A percentile compares a stretch with the other conserved stretches of the same genome.
phyloP scores from a whole-genome alignment of 2,888 invertebrate species.

The Proisotoma minuta region DNA sequence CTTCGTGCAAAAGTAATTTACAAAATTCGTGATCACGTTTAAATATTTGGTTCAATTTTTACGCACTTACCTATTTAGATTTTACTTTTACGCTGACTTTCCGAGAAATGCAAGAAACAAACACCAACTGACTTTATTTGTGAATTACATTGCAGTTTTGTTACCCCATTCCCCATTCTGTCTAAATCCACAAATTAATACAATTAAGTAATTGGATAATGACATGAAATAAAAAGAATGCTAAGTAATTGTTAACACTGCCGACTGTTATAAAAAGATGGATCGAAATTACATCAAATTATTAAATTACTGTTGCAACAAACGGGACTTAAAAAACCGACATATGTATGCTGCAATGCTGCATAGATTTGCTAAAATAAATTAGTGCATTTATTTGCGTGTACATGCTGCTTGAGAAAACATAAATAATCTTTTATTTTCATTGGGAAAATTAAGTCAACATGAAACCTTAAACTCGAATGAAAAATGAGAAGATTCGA shows the following conservation, averaged over 20 bases:
- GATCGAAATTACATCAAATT: not conserved
- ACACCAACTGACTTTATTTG: not conserved
- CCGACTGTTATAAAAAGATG: not conserved
- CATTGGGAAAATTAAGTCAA: too few species aligned
- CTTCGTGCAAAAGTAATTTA: not conserved
- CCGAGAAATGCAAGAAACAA: not conserved
- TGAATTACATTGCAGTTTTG: too few species aligned
- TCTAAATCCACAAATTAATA: not conserved
- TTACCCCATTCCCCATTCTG: too few species aligned
- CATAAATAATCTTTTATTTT: too few species aligned
- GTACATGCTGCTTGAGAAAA: not conserved
- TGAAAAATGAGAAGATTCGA: too few species aligned
- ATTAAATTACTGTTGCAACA: too few species aligned
- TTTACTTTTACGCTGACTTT: not conserved
- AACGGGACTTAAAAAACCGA: not conserved
- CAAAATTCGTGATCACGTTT: constrained; percentile 2
- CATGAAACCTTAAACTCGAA: too few species aligned
- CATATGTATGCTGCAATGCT: not conserved
- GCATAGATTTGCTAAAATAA: not conserved
- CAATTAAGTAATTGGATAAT: not conserved
- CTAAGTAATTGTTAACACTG: not conserved
- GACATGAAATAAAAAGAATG: constrained; percentile 1
- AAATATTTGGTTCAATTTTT: not conserved
- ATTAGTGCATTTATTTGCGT: not conserved
- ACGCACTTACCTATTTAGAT: not conserved